Conservation (phyloP, 2,797 vertebrate species). For the Cetoscarus ocellatus region DNA sequence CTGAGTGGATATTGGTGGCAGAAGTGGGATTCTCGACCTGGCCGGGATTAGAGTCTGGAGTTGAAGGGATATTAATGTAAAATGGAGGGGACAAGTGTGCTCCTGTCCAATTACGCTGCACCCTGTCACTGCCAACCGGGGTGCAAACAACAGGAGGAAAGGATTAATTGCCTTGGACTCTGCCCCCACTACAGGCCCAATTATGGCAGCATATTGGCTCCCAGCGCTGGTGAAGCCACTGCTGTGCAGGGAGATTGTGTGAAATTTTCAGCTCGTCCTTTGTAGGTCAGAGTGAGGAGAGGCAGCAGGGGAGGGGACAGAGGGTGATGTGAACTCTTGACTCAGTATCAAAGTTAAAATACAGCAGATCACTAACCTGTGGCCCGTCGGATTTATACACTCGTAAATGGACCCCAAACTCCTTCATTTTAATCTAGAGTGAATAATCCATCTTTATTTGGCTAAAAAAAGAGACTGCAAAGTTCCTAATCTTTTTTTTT, state of each 20-base stretch:
- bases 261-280: constrained; percentile 96
- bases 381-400: background rate
- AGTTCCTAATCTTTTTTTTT: too few relatives aligned
- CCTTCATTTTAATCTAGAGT: background rate
- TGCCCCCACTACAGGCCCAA: constrained; percentile 97
- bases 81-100: constrained; percentile 94
- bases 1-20: constrained; percentile 74
- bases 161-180: constrained; percentile 99
- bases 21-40: constrained; percentile 75
- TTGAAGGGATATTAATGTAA: constrained; percentile 98
- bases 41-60: constrained; percentile 79
- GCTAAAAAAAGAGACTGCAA: too few relatives aligned
- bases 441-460: background rate
- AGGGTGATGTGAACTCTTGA: constrained; percentile 25
- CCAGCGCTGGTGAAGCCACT: constrained; percentile 93
- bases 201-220: constrained; percentile 99
- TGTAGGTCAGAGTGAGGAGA: constrained; percentile 89
- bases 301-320: constrained; percentile 67
- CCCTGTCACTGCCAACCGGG: constrained; percentile 93
- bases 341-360: constrained; percentile 24
- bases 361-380: constrained; percentile 3
- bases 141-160: constrained; percentile 96
- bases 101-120: constrained; percentile 98
- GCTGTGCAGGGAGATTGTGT: constrained; percentile 99
- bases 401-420: background rate